Base-by-base conservation (phyloP, 1,140 invertebrate species). In the Conus betulinus region DNA sequence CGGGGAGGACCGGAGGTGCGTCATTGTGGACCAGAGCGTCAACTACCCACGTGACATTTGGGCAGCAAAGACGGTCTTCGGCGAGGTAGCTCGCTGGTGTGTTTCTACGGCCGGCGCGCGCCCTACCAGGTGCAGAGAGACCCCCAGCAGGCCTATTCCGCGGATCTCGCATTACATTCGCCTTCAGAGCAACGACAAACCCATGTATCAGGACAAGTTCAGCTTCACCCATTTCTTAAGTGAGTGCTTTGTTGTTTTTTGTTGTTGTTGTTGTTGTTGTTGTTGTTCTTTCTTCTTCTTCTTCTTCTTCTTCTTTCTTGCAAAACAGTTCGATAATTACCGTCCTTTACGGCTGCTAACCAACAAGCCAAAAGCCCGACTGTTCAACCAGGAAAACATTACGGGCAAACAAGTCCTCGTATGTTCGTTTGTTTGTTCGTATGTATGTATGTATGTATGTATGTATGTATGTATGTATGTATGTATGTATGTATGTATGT, bases 41-140 rank as follows among this genome's bases (percentile, higher is more conserved):
- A 55, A 55, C 25, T 74, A 88, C 25, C 89, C 89, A 1, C 84
- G 79, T 57, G 87, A 90, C 83, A 86, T 90, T 20, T 86, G 74
- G 84, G 39, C 60, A 5, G 60, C 25, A 0, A 10, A 71, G 57
- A 76, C 87, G 11, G 51, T 51, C 23, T 90, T 87, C 63, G 71
- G 71, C 2, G 82, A 86, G 84, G 27, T 90, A 11, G 87, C 89
- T 51, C 60, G 87, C n/a, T 86, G 79, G 87, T 25, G 87, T 25
- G 86, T 17, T 85, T 60, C 60, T 90, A 90, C 67, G 87, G 87
- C 10, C 79, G 60, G 17, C 79, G 76, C 0, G 74, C 39, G 5
- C 15, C 53, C 0, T 27, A 79, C 5, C 7, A 27, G 4, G 51
- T 78, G 57, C 11, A 15, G 8, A 53, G 27, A 53, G 74, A 90